Percentiles rank a stretch among this genome's conserved stretches.
Conservation (phyloP, 1,140 invertebrate species). For the Gryon sp. region DNA sequence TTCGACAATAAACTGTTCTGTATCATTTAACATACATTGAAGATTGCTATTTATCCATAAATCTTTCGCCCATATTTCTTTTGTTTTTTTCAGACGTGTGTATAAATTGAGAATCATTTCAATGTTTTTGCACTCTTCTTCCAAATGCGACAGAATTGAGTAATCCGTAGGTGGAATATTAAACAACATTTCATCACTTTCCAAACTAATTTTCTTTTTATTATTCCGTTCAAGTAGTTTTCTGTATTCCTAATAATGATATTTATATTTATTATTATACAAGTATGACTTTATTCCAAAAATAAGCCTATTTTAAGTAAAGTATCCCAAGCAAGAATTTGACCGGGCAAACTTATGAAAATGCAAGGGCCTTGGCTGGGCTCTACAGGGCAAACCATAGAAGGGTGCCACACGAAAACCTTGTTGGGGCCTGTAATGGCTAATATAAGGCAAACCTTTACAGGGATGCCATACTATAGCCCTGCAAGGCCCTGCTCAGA, state of each 20-base stretch:
- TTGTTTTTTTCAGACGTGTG: constrained; percentile 85
- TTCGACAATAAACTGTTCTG: constrained; percentile 89
- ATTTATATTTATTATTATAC: constrained; percentile 75
- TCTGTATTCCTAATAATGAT: constrained; percentile 81
- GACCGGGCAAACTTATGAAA: too few relatives aligned
- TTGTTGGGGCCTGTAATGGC: too few relatives aligned
- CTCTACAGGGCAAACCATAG: too few relatives aligned
- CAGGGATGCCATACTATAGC: too few relatives aligned
- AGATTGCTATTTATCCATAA: constrained; percentile 92
- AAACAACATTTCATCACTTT: constrained; percentile 91
- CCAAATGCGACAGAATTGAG: constrained; percentile 85
- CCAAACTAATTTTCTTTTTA: constrained; percentile 83
- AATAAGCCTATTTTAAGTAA: too few relatives aligned
- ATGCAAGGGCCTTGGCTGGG: too few relatives aligned
- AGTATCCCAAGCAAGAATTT: too few relatives aligned
- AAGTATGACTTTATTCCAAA: constrained; percentile 52
- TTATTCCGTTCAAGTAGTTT: constrained; percentile 85
- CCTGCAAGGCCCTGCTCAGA: too few relatives aligned
- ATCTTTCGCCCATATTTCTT: constrained; percentile 90
- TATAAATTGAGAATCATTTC: constrained; percentile 89
- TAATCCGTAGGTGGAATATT: constrained; percentile 91
- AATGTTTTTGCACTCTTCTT: constrained; percentile 86
- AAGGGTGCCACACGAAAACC: too few relatives aligned
- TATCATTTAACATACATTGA: constrained; percentile 89
- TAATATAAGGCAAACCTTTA: too few relatives aligned